Conservation (phyloP, 2,113 vertebrate species). For the Saimiri boliviensis region DNA sequence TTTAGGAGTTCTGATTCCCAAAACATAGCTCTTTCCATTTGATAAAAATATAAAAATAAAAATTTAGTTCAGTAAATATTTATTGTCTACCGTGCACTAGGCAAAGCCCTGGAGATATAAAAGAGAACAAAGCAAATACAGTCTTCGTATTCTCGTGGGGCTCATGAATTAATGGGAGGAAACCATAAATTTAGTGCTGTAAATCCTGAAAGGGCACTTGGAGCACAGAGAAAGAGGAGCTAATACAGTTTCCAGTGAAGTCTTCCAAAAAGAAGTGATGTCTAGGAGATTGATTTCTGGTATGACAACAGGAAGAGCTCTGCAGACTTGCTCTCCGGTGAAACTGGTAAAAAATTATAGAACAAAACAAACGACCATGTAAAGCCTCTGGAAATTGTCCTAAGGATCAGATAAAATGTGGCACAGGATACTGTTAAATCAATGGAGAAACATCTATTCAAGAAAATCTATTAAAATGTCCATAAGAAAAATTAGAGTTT, state of each 20-base stretch:
- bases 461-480: neutral
- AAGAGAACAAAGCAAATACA: neutral
- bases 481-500: neutral
- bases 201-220: neutral
- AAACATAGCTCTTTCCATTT: neutral
- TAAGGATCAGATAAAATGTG: neutral
- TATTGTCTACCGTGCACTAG: neutral
- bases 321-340: neutral
- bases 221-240: neutral
- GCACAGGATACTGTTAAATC: neutral
- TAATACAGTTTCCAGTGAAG: neutral
- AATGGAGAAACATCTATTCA: neutral
- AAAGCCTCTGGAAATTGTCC: neutral
- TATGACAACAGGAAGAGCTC: neutral
- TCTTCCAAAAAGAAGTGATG: conserved; percentile 3
- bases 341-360: conserved; percentile 29
- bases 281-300: neutral
- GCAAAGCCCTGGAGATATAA: neutral
- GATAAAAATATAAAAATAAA: conserved; percentile 30
- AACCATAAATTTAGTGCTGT: neutral
- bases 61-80: neutral
- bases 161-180: conserved; percentile 7
- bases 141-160: neutral
- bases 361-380: neutral
- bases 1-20: conserved; percentile 13